These are phyloP conservation scores for Halocynthia aurantium DNA, from an alignment of 23 tunicate species.

Conservation along the genomic window DNA sequence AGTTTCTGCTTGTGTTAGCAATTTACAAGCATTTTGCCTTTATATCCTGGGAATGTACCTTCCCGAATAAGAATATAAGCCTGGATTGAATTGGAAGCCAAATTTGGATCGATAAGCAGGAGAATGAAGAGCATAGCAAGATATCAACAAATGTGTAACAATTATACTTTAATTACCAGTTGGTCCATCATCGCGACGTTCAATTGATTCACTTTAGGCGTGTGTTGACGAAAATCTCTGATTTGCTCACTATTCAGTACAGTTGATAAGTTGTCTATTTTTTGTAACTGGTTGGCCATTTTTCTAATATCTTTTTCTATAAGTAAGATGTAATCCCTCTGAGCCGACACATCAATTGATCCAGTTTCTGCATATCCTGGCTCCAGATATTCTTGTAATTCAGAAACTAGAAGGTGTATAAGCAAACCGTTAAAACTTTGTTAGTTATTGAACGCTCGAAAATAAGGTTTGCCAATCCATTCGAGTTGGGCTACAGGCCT, in stretches of 20 bases:
- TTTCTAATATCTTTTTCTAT: slow-evolving; percentile 13
- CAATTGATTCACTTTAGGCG: slow-evolving; percentile 2
- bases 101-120: too few relatives aligned
- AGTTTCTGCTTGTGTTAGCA: too few relatives aligned
- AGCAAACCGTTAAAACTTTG: background rate
- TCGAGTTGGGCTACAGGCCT: background rate
- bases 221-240: background rate
- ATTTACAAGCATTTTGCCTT: background rate
- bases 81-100: background rate
- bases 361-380: slow-evolving; percentile 15
- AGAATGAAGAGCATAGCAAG: background rate
- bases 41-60: background rate
- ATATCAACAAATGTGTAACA: slow-evolving; percentile 2
- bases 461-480: background rate
- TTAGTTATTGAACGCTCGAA: background rate
- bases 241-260: slow-evolving; percentile 21
- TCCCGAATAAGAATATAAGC: background rate
- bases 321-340: slow-evolving; percentile 14
- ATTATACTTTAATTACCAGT: slow-evolving; percentile 12
- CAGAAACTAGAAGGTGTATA: background rate
- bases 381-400: slow-evolving; percentile 16
- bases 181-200: background rate
- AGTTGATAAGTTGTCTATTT: background rate
- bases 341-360: slow-evolving; percentile 13
- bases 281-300: background rate